Evolutionary conservation across 2,113 vertebrate genomes (phyloP), one percentile per base, ranked within the genome.

Genomic region (Mellivora capensis): DNA sequence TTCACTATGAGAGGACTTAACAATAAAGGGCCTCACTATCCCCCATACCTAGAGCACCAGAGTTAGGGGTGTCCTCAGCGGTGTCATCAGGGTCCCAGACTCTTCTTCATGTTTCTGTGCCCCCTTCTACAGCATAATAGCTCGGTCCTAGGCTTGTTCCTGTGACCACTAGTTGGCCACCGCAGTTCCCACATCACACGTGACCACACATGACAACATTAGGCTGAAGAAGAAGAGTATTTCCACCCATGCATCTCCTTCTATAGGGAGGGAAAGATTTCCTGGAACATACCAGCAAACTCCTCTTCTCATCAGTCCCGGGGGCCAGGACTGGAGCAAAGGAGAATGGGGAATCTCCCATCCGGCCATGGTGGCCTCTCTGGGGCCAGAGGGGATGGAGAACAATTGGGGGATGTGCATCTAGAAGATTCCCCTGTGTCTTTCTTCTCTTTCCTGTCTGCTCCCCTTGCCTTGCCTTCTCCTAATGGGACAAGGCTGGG

Each of bases 381-480:
- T 17, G 27, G 21, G 62, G n/a, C 20, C 57, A 59, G 20, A 59
- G 57, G 69, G 31, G 15, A 4, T 54, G 23, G 62, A 47, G 31
- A n/a, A 23, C 0, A n/a, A 12, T 4, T 14, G 74, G 25, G 21
- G 20, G 69, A 31, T 34, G 4, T 8, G 2, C 31, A 34, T 7
- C n/a, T 25, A 2, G 3, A 21, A 9, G 8, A 4, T 20, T 39
- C 34, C 34, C 52, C 11, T 3, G 11, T 10, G 3, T 20, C 81
- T 69, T 23, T 4, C 67, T 42, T 42, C 79, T 37, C 54, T 25
- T 1, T 42, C 25, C 62, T 52, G 74, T 59, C 17, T 11, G 61
- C 37, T n/a, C 27, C 7, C n/a, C 15, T 3, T 14, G 62, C 12
- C 18, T 15, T 49, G 64, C 61, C 67, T 61, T 57, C 49, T 34